Evolutionary conservation across 2,113 vertebrate species (phyloP), one percentile per base, ranked within the genome.

Genomic region (Chionodraco myersi): DNA sequence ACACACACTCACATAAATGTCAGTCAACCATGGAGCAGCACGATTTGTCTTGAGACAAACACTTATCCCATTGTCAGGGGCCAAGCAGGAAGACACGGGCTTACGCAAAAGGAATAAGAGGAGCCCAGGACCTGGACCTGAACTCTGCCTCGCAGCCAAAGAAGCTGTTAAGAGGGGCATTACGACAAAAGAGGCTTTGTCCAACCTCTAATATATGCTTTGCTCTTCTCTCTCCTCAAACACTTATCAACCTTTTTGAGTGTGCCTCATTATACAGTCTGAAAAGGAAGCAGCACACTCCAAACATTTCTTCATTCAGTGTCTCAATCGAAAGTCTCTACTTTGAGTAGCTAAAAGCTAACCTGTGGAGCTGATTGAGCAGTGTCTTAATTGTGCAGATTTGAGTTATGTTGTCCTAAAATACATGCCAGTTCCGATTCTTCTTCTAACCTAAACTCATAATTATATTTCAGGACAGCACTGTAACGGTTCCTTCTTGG

Each of bases 41-140:
- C 61, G n/a, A 77, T 84, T 80, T 88, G 89, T 88, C 81, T 82
- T 77, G 86, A 87, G 83, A 92, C 92, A 92, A 93, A 94, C 92
- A 94, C 89, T 92, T 91, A 84, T 93, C 89, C 90, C 89, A 93
- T 94, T 93, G 93, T 94, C 86, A 88, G 72, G 60, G 79, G 75
- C 81, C 60, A 62, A 72, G 85, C 84, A 92, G 90, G 83, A 92
- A 91, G 88, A 86, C 90, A 91, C 30, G 3, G 47, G 69, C 91
- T 91, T 87, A 87, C 66, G 87, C 88, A 90, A 88, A 91, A 91
- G 88, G 86, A 87, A 89, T 89, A 86, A 90, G 80, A 82, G 82
- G 85, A 89, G 87, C 75, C 49, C 66, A 52, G 85, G 91, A 90
- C 91, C 91, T 89, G 83, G 61, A 75, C 57, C 82, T 93, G 91